Base-by-base conservation (phyloP, 2,113 vertebrate genomes). In the Neolamprologus devosi region DNA sequence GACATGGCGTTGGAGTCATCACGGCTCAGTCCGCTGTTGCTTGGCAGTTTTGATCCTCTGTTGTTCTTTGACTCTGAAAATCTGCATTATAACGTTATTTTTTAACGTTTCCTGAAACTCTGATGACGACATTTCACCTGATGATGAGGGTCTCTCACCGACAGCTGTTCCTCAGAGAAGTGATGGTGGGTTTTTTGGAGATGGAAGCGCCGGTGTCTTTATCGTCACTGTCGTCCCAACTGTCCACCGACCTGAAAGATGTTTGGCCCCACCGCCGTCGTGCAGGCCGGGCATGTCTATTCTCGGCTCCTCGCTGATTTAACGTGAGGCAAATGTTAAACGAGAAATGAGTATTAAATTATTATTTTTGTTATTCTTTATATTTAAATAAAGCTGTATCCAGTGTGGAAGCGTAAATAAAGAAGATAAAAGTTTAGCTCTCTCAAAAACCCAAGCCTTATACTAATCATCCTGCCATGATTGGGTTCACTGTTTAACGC, bases 241-340 rank as follows among this genome's bases (percentile, higher is more conserved):
- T 97, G 14, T 78, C 42, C 42, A 90, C 85, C 13, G 96, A 92
- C 87, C 96, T 98, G 87, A 97, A 85, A n/a, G 95, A 93, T 8
- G 96, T 96, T 93, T 98, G 97, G 47, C 98, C 98, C 98, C 98
- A 99, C 3, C 97, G 96, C 79, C 98, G 94, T 21, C 98, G 95
- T 82, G 95, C 96, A 10, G 86, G 96, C 95, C 97, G 98, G 63
- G 93, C 33, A 21, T 37, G 33, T 37, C 60, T 68, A 21, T 68
- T 68, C 33, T 65, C 33, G 12, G 60, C 86, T 45, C 28, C 57
- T 60, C 23, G 47, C 73, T 88, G 73, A 4, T 33, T 7, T 23
- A 19, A 60, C 14, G 4, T 0, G 12, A 53, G 28, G 47, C 4
- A 17, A 26, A 57, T 30, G 23, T 40, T 55, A 28, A 54, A 84